A percentile compares a stretch with the other conserved stretches of the same genome.
Evolutionary conservation across 2,888 invertebrate genomes (phyloP).

Genomic region (Meiosimyza platycephala): DNA sequence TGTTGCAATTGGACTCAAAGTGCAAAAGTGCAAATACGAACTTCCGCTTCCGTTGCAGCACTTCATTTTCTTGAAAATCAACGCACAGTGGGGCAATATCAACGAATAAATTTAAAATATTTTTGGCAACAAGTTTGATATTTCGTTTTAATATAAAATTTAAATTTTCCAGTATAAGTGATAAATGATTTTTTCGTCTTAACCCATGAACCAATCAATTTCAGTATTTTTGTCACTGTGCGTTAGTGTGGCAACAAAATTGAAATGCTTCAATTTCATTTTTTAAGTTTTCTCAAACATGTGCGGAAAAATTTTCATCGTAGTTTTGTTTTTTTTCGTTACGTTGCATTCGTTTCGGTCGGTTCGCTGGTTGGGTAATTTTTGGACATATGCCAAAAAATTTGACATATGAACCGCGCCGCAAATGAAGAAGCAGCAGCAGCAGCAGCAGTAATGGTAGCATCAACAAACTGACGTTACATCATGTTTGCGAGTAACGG

Average conservation of each 20-base stretch:
- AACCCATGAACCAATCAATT: neutral
- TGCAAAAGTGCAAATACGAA: slow-evolving; percentile 66
- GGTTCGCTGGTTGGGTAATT: slow-evolving; percentile 45
- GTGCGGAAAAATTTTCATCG: neutral
- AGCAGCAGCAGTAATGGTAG: slow-evolving; percentile 16
- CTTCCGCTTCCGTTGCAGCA: slow-evolving; percentile 66
- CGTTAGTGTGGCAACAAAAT: neutral
- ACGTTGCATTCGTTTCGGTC: neutral
- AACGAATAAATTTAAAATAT: too few relatives aligned
- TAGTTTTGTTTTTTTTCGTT: too few relatives aligned
- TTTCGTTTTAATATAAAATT: too few relatives aligned
- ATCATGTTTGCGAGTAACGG: slow-evolving; percentile 36
- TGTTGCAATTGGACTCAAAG: slow-evolving; percentile 8
- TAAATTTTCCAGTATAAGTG: too few relatives aligned
- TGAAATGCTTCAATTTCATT: slow-evolving; percentile 29
- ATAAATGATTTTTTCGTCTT: neutral
- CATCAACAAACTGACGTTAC: slow-evolving; percentile 45
- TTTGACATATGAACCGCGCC: slow-evolving; percentile 60
- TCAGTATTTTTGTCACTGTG: neutral
- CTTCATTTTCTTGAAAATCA: slow-evolving; percentile 44
- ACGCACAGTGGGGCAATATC: too few relatives aligned
- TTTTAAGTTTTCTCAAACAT: slow-evolving; percentile 16
- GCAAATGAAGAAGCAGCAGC: slow-evolving; percentile 26
- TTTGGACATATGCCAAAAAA: slow-evolving; percentile 59
- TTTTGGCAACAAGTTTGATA: too few relatives aligned